Evolutionary conservation across 2,113 vertebrate genomes (phyloP), one percentile per base, ranked within the genome.

Genomic region (Gymnorhina tibicen): DNA sequence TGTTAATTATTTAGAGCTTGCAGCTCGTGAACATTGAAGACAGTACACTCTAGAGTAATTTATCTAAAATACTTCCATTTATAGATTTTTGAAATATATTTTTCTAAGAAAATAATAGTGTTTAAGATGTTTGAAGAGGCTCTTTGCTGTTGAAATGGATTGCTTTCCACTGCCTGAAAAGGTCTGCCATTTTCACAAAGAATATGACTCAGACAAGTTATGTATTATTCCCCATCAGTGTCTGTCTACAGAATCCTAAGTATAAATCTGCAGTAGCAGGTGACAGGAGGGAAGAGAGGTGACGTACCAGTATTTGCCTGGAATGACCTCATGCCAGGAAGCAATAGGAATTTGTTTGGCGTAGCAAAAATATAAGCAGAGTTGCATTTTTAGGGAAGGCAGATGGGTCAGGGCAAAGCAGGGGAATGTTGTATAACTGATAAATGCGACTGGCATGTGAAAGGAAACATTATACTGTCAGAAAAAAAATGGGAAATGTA

Each of bases 1-100:
- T 92, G 80, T 89, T 87, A 94, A 75, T 94, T 84, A 87, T 91
- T 90, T 86, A 87, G 59, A 63, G 16, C 22, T 63, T 73, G 16
- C 72, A 78, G 49, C 42, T 88, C 2, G 0, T 53, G 62, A 89
- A 37, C 32, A 42, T 8, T 84, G 44, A 75, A 67, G 85, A 30
- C 9, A 24, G 21, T 32, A 58, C 46, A 42, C 1, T 5, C 26
- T 60, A 27, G 46, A 67, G 39, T 44, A 67, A 60, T 56, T 67
- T 58, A 73, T 62, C 85, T 46, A 18, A 92, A 87, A 49, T 78
- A 84, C 15, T 87, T 39, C 7, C 13, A 11, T 59, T 70, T 80
- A 62, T 74, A 46, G 9, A 18, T 46, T 46, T 92, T 21, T 0
- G 28, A 62, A 58, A 46, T 11, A 3, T 3, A 2, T 30, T 72